Evolutionary conservation across 2,797 vertebrate genomes (phyloP).

Genomic region (Trachops cirrhosus): DNA sequence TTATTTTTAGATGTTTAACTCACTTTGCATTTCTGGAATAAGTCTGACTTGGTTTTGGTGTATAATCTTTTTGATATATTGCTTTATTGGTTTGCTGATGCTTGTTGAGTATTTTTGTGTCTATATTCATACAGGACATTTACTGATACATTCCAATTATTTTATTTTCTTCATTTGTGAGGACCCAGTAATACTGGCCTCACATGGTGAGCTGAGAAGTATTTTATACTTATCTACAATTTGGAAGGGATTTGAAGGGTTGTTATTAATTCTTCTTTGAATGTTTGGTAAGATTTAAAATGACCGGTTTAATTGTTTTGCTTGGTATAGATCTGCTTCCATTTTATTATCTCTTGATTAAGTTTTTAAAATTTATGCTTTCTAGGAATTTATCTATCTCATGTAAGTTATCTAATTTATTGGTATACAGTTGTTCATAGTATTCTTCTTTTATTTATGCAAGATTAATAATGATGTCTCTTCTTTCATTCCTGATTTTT

Average conservation of each 20-base stretch:
- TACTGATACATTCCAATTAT: neutral
- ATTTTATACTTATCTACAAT: neutral
- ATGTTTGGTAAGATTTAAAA: neutral
- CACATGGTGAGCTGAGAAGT: neutral
- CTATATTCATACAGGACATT: neutral
- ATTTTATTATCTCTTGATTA: neutral
- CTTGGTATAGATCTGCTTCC: neutral
- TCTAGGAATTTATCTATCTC: neutral
- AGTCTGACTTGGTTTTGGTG: neutral
- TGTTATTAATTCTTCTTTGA: constrained; percentile 27
- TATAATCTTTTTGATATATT: neutral
- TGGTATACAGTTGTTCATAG: neutral
- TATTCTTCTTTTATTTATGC: constrained; percentile 5
- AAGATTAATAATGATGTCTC: neutral
- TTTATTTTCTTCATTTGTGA: neutral
- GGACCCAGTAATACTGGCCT: neutral
- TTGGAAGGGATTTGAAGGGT: neutral
- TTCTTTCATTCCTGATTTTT: constrained; percentile 2
- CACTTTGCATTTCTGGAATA: neutral
- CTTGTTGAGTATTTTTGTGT: neutral
- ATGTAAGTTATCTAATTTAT: neutral
- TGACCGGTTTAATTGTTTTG: neutral
- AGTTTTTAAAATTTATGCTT: neutral
- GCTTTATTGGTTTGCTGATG: neutral
- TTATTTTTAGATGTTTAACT: neutral